Evolutionary conservation across 2,888 invertebrate genomes (phyloP), one percentile per base, ranked within the genome.

Genomic region (Drosophila setosimentum): DNA sequence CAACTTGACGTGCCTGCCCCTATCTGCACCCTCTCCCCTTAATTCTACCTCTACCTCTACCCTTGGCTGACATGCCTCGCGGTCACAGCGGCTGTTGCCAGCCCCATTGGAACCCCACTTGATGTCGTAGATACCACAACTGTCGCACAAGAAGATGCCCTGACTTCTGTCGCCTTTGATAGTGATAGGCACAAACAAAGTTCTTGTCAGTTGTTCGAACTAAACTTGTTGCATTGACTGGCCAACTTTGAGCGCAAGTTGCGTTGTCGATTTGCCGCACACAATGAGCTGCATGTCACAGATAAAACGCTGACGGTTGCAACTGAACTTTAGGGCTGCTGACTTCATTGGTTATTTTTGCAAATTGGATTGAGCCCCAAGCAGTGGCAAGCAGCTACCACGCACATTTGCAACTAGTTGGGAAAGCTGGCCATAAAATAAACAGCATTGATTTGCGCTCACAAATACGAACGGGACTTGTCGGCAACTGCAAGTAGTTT

Each of bases 381-480:
- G 54, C 33, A 54, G 76, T 86, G 80, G 83, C 81, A 88, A 70
- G 68, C 76, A 75, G 48, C 59, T 55, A 27, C 42, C 63, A 64
- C 50, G 27, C 45, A 55, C 70, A 49, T 21, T 37, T 63, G 27
- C 24, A 54, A 11, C 27, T 27, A 8, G n/a, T n/a, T n/a, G n/a
- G n/a, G n/a, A n/a, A 37, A 61, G 63, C 74, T 61, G 74, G 65
- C 82, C 79, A 77, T 82, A 89, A 82, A 87, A 89, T 89, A 85
- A 85, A 85, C 89, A 89, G 89, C 89, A 79, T 87, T 85, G 85
- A 85, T 85, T 85, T 85, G 89, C 81, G 79, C 89, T 73, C 78
- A 88, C 88, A 85, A 80, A 82, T 87, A 70, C 73, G 68, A 76
- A 54, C 60, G 66, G 62, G 62, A 68, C 62, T 33, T 33, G 33